Base-by-base conservation (phyloP, 2,797 vertebrate genomes). In the Diplodus sargus region DNA sequence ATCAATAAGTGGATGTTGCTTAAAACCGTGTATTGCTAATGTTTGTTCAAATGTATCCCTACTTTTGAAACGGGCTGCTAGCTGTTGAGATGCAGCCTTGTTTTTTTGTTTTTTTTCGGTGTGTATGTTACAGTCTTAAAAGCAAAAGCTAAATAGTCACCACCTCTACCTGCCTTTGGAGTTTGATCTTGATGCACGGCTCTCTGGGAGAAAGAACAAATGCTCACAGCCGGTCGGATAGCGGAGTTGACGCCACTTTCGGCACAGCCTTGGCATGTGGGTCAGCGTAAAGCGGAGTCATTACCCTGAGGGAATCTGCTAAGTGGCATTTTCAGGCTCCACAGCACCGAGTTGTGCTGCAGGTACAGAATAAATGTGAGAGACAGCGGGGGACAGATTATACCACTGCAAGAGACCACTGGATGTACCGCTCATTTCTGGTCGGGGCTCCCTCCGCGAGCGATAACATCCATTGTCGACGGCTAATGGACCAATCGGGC, bases 261-360 rank as follows among this genome's bases (percentile, higher is more conserved):
- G 71, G 83, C 76, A 43, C 17, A 22, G 77, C 81, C 81, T 85
- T 81, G 73, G 83, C 81, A 79, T 90, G 83, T 76, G 81, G 87
- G 87, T 87, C 85, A 79, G 82, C 62, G 57, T 84, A 81, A 90
- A 86, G 70, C 17, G 34, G 75, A 89, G 80, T 86, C 82, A 76
- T 87, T 85, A 87, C 84, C 88, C 88, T 85, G 86, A 90, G 88
- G 92, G 86, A 85, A 84, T 84, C 85, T 82, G 85, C 84, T 90
- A 87, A 92, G 87, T 86, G 88, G 83, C 75, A 76, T 92, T 90
- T 92, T 90, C 85, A 85, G 86, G 90, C 85, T 86, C 79, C 72
- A 70, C 83, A 82, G 89, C 85, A 77, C 86, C 85, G 70, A 74
- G 42, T 68, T 75, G 76, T 75, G 82, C 86, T 84, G 85, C 85